phyloP scores from a whole-genome alignment of 2,888 invertebrate species.

The Stenolophus ochropezus region DNA sequence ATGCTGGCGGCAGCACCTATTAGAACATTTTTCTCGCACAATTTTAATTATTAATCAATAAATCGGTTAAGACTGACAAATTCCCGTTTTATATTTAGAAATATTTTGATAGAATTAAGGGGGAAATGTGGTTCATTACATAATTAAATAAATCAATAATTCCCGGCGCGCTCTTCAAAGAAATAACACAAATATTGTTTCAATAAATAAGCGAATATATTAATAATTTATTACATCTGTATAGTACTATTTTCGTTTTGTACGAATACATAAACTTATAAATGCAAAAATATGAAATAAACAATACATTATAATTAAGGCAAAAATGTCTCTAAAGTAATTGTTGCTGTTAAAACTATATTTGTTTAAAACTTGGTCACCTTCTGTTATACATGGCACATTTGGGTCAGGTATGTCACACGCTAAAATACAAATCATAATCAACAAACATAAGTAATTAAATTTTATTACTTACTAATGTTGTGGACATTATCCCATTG shows the following conservation, averaged over 20 bases:
- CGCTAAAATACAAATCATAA: constrained; percentile 72
- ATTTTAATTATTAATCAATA: constrained; percentile 56
- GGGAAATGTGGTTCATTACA: constrained; percentile 23
- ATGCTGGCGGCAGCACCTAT: constrained; percentile 33
- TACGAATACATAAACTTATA: constrained; percentile 79
- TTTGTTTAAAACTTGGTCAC: constrained; percentile 82
- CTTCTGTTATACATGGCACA: constrained; percentile 83
- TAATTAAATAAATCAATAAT: constrained; percentile 46
- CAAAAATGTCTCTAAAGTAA: constrained; percentile 80
- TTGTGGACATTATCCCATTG: constrained; percentile 87
- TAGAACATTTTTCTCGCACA: constrained; percentile 12
- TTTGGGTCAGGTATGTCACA: constrained; percentile 78
- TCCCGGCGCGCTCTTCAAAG: constrained; percentile 11
- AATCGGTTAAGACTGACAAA: constrained; percentile 50
- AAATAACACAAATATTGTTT: not conserved
- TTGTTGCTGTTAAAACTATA: constrained; percentile 82
- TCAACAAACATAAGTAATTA: constrained; percentile 44
- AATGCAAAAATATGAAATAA: constrained; percentile 83
- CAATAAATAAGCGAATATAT: constrained; percentile 34
- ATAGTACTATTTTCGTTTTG: constrained; percentile 75
- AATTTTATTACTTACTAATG: constrained; percentile 78
- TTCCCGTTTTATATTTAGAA: constrained; percentile 38
- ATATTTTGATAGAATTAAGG: constrained; percentile 28
- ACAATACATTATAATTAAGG: constrained; percentile 80
- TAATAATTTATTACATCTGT: constrained; percentile 30